Conservation (phyloP, 2,888 invertebrate species). For the Acrobasis repandana region DNA sequence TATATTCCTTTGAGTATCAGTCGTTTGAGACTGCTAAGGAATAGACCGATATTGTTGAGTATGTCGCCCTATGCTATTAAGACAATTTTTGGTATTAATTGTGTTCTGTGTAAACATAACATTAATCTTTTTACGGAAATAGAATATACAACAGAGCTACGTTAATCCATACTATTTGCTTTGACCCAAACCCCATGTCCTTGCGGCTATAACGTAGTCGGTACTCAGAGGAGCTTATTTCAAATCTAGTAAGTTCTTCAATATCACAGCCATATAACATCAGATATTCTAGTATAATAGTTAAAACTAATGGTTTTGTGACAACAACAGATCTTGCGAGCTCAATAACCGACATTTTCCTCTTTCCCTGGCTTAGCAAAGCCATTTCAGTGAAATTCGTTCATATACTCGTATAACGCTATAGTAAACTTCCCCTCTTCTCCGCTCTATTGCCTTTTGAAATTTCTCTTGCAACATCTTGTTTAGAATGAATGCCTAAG, state of each 20-base stretch:
- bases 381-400: too few relatives aligned
- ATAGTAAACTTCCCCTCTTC: too few relatives aligned
- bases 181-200: slow-evolving; percentile 44
- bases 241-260: slow-evolving; percentile 57
- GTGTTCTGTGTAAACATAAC: neutral
- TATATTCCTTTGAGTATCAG: neutral
- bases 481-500: too few relatives aligned
- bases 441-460: too few relatives aligned
- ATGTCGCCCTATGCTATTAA: neutral
- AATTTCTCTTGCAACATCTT: too few relatives aligned
- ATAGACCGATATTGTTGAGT: neutral
- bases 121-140: slow-evolving; percentile 30
- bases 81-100: slow-evolving; percentile 12
- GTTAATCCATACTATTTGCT: slow-evolving; percentile 50
- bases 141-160: slow-evolving; percentile 35
- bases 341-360: too few relatives aligned
- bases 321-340: too few relatives aligned
- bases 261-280: slow-evolving; percentile 38
- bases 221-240: slow-evolving; percentile 56
- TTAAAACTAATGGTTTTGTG: too few relatives aligned
- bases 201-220: slow-evolving; percentile 51
- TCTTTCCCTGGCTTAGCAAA: too few relatives aligned
- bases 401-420: too few relatives aligned
- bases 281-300: too few relatives aligned
- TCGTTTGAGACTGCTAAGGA: neutral